phyloP scores from a whole-genome alignment of 2,888 invertebrate genomes.

The Eilema depressum region DNA sequence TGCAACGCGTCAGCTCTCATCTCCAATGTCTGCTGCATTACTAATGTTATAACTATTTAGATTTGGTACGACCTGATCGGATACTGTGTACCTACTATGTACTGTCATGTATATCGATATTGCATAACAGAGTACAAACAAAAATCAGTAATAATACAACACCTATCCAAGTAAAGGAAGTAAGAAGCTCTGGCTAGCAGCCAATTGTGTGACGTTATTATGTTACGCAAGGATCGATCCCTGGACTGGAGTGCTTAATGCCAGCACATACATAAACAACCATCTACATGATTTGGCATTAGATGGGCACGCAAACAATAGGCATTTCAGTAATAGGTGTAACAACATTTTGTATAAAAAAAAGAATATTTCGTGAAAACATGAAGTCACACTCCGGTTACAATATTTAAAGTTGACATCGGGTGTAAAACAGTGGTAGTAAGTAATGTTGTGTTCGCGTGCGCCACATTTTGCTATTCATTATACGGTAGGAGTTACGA shows the following conservation, averaged over 20 bases:
- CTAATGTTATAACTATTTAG: not conserved
- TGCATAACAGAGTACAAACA: too few relatives aligned
- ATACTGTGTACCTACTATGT: too few relatives aligned
- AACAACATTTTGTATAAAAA: slow-evolving; percentile 31
- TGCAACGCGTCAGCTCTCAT: not conserved
- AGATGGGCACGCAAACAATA: slow-evolving; percentile 38
- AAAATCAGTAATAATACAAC: slow-evolving; percentile 30
- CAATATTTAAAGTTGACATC: slow-evolving; percentile 40
- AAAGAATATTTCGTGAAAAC: slow-evolving; percentile 35
- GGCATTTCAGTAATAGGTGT: slow-evolving; percentile 25
- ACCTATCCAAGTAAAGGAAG: slow-evolving; percentile 39
- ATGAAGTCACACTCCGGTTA: slow-evolving; percentile 37
- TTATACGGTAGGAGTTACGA: slow-evolving; percentile 51
- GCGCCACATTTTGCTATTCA: slow-evolving; percentile 54
- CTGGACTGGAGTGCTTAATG: slow-evolving; percentile 40
- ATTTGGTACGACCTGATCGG: not conserved
- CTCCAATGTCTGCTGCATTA: too few relatives aligned
- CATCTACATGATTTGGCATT: slow-evolving; percentile 39
- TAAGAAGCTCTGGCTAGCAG: slow-evolving; percentile 60
- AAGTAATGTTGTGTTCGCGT: slow-evolving; percentile 64
- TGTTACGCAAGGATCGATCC: slow-evolving; percentile 60
- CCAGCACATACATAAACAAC: slow-evolving; percentile 47
- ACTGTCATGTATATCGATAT: too few relatives aligned
- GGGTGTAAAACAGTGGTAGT: slow-evolving; percentile 37
- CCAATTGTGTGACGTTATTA: slow-evolving; percentile 58